Conservation (phyloP, 2,797 vertebrate species). For the Darevskia nairensis region DNA sequence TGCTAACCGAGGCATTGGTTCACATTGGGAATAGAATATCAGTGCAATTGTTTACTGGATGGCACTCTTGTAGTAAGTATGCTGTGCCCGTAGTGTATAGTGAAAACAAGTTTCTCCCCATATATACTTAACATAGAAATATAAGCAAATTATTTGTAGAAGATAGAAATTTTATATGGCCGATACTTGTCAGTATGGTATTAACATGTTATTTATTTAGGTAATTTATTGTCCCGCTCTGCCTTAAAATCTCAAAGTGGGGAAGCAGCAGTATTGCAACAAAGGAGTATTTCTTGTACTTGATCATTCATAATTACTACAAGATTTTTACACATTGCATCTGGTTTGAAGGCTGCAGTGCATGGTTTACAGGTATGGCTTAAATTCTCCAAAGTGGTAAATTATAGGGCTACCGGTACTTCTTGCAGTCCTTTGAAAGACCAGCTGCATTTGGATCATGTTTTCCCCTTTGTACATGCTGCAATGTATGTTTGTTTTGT, state of each 20-base stretch:
- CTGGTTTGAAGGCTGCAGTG: not conserved
- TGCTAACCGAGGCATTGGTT: not conserved
- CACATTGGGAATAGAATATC: not conserved
- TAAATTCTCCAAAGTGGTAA: not conserved
- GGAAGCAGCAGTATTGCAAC: too few species aligned
- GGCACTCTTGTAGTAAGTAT: not conserved
- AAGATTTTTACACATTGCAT: not conserved
- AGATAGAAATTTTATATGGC: not conserved
- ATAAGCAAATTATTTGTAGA: not conserved
- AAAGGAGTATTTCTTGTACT: not conserved
- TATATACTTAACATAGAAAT: not conserved
- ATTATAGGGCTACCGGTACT: not conserved
- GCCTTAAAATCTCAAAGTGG: too few species aligned
- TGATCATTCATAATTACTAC: not conserved
- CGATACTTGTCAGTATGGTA: not conserved
- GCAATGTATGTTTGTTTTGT: not conserved
- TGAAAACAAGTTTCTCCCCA: not conserved
- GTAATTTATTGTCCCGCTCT: too few species aligned
- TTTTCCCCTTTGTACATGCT: not conserved
- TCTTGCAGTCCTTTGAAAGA: not conserved
- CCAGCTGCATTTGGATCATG: not conserved
- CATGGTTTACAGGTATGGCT: not conserved
- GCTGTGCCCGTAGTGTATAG: not conserved
- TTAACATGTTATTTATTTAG: not conserved
- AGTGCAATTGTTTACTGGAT: not conserved